phyloP scores from a whole-genome alignment of 2,888 invertebrate genomes.

The Xestia xanthographa region DNA sequence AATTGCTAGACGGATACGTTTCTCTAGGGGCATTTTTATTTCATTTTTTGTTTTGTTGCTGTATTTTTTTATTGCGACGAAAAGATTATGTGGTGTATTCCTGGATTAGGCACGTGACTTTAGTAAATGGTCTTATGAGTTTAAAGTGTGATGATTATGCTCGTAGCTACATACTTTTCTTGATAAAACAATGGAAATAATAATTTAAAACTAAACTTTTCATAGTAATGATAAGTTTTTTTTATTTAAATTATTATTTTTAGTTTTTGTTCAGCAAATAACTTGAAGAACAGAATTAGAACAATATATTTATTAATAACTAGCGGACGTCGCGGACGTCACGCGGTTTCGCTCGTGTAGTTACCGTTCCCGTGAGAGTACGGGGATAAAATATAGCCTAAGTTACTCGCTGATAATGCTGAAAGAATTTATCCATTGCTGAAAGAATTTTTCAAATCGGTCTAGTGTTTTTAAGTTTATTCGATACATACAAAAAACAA shows the following conservation, averaged over 20 bases:
- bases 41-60: not conserved
- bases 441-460: too few relatives aligned
- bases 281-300: not conserved
- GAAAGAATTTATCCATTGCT: too few relatives aligned
- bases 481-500: too few relatives aligned
- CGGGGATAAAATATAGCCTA: too few relatives aligned
- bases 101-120: not conserved
- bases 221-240: not conserved
- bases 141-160: not conserved
- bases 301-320: not conserved
- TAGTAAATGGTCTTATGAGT: not conserved
- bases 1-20: slow-evolving; percentile 54
- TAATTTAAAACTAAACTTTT: too few relatives aligned
- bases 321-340: too few relatives aligned
- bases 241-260: not conserved
- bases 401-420: too few relatives aligned
- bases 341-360: too few relatives aligned
- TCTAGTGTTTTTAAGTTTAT: too few relatives aligned
- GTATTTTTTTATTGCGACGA: not conserved
- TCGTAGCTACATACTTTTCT: not conserved
- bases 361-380: too few relatives aligned
- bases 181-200: too few relatives aligned
- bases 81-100: not conserved
- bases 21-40: slow-evolving; percentile 28
- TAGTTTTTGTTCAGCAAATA: not conserved